A percentile compares a stretch with the other conserved stretches of the same genome.
Conservation (phyloP, 2,888 invertebrate species). For the Petrolisthes manimaculis region DNA sequence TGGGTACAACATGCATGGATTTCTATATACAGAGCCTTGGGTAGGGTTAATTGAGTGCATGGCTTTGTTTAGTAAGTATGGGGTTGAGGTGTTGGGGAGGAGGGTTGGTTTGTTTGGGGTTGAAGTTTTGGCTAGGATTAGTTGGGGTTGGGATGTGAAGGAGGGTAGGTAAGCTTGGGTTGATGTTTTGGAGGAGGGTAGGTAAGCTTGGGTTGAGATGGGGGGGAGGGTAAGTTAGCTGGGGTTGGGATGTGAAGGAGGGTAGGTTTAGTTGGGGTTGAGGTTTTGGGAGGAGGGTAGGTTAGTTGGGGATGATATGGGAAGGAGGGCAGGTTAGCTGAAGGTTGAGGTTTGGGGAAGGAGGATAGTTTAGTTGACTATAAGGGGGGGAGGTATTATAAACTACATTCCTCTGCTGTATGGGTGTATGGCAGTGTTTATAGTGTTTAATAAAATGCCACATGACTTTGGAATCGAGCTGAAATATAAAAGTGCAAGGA, state of each 20-base stretch:
- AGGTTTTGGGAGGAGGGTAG: background rate
- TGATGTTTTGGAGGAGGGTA: background rate
- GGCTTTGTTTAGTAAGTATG: background rate
- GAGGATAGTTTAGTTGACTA: background rate
- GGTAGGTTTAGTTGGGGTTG: background rate
- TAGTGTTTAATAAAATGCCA: too few relatives aligned
- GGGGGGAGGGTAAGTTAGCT: background rate
- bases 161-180: background rate
- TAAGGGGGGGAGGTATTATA: too few relatives aligned
- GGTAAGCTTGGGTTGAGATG: background rate
- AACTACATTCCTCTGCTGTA: too few relatives aligned
- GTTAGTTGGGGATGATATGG: background rate
- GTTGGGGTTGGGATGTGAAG: background rate
- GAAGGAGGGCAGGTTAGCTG: background rate
- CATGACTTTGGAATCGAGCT: too few relatives aligned
- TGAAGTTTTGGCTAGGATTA: background rate
- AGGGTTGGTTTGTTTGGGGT: background rate
- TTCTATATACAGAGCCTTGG: background rate
- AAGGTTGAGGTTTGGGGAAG: background rate
- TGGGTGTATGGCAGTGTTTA: too few relatives aligned
- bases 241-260: background rate
- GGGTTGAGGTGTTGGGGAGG: background rate
- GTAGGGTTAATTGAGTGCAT: background rate
- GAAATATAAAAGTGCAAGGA: too few relatives aligned
- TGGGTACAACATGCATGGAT: background rate